Base-by-base conservation (phyloP, 1,140 invertebrate genomes). In the Zeugodacus cucurbitae region DNA sequence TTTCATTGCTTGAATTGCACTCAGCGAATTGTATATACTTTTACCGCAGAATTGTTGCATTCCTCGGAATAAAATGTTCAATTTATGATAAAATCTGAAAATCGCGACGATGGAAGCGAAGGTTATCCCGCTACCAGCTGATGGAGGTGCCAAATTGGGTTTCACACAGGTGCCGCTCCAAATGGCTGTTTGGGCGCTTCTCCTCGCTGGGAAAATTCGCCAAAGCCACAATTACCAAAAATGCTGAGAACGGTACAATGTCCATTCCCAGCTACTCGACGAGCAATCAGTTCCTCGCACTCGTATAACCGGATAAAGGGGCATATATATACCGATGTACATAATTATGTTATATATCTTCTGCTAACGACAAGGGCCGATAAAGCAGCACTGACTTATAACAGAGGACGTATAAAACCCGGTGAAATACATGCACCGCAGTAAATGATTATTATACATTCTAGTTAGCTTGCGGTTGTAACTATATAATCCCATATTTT, bases 81-180 rank as follows among this genome's bases (percentile, higher is more conserved):
- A 70, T 70, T 70, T 70, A 70, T 70, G 67, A 70, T 70, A 70
- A 70, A 70, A 37, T 70, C 67, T 70, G 67, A 8, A 70, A 70
- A 70, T 37, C 14, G 67, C 32, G 2, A 70, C 2, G 11, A 34
- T 10, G 1, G 26, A 70, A 70, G 34, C 37, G 34, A 29, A 17
- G n/a, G n/a, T n/a, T n/a, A n/a, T n/a, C n/a, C n/a, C n/a, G n/a
- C n/a, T n/a, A n/a, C n/a, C n/a, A n/a, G 34, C 22, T 74, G n/a
- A n/a, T n/a, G n/a, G n/a, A n/a, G n/a, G 17, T 32, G 37, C 34
- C 1, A 41, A 74, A 74, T 74, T 74, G 67, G 67, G 17, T n/a
- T n/a, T n/a, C n/a, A n/a, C n/a, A n/a, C n/a, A n/a, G 62, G 62
- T 64, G 14, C 14, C 32, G 11, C 11, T n/a, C 32, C 64, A 2